Evolutionary conservation across 2,113 vertebrate species (phyloP).

Genomic region (Elaphurus davidianus): DNA sequence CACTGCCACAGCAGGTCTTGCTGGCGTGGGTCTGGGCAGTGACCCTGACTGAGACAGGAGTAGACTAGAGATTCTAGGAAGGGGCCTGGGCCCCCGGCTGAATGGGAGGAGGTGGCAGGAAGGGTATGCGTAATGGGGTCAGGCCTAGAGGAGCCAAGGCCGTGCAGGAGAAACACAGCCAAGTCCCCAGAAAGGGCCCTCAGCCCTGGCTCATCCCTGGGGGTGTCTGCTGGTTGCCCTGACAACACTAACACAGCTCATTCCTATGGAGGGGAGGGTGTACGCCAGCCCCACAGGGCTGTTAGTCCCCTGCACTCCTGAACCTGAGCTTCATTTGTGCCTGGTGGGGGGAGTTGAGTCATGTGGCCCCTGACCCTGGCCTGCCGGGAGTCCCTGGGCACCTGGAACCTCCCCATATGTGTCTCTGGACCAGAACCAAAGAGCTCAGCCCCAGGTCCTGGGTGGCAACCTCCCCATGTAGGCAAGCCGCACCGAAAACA

Average conservation of each 20-base stretch:
- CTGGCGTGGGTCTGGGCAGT: not conserved
- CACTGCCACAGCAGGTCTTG: not conserved
- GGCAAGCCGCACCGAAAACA: not conserved
- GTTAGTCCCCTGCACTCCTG: not conserved
- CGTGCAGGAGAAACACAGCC: fast-evolving
- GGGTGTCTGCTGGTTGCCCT: not conserved
- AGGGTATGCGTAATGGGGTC: not conserved
- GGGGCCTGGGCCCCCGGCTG: fast-evolving
- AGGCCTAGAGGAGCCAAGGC: not conserved
- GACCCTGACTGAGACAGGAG: not conserved
- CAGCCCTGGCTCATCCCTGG: not conserved
- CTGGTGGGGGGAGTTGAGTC: not conserved
- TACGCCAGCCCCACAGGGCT: not conserved
- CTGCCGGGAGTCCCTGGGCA: not conserved
- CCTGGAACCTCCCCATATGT: not conserved
- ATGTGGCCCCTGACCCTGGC: too few relatives aligned
- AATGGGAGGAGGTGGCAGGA: not conserved
- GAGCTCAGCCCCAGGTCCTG: not conserved
- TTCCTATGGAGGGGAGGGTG: not conserved
- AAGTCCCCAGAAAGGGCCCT: not conserved
- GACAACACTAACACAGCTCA: not conserved
- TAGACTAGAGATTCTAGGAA: not conserved
- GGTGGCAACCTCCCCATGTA: not conserved
- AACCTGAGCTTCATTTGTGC: not conserved
- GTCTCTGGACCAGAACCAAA: not conserved